Evolutionary conservation across 2,113 vertebrate genomes (phyloP), one percentile per base, ranked within the genome.

Genomic region (Ammospiza caudacuta): DNA sequence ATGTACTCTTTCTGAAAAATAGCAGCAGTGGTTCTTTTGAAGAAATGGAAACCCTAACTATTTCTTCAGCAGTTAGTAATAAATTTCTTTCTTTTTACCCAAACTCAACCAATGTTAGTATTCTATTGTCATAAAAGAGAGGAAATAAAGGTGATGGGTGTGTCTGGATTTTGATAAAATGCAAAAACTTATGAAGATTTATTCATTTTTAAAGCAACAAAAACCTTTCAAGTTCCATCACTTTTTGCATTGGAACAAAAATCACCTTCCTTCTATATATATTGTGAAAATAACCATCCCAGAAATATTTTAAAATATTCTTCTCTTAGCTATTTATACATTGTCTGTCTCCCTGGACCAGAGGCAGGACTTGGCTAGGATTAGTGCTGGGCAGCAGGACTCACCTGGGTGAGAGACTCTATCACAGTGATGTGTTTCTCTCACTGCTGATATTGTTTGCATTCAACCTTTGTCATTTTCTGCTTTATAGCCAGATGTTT

Each of bases 401-500:
- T 66, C 31, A 73, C 9, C 46, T 51, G 43, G 8, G 4, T 63
- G 44, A 82, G 66, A 66, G 58, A 28, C 22, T 85, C n/a, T 44
- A 2, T 37, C 63, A 47, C 47, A 63, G 31, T 74, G 66, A 29
- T 11, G 22, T 21, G 44, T 92, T 82, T 95, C 43, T 86, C 46
- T 85, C 67, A 44, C 27, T 90, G 57, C 31, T 80, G 35, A 22
- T 70, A 57, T 4, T 68, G 27, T 83, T 79, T 80, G 29, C 43
- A 67, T 86, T 58, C 57, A 88, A 3, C 31, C 35, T 63, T 59
- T 43, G 39, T 86, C 0, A 51, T 93, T 91, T 94, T 43, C 63
- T 86, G 35, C 57, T 88, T 94, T 70, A 39, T 74, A 88, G 72
- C 12, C 37, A 93, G 75, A 85, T 91, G 29, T 87, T 94, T 85